These are phyloP conservation scores for Ichneumon xanthorius DNA, from an alignment of 2,888 invertebrate species.

Conservation along the genomic window DNA sequence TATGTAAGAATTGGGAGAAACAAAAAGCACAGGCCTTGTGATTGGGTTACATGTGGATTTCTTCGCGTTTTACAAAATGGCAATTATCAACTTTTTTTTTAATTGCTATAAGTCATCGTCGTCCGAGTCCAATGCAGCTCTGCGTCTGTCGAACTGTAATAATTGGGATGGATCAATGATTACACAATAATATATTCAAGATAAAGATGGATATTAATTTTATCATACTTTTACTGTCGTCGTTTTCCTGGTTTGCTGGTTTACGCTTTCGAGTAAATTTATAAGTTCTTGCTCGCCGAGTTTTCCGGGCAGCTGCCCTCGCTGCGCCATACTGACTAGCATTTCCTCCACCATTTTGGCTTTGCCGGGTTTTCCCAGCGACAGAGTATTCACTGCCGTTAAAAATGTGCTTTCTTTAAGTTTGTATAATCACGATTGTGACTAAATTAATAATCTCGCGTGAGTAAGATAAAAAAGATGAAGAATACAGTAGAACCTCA, in stretches of 20 bases:
- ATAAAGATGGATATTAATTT: background rate
- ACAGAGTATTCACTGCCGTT: conserved; percentile 94
- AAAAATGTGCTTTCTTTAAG: conserved; percentile 26
- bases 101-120: conserved; percentile 86
- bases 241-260: conserved; percentile 91
- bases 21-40: background rate
- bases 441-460: background rate
- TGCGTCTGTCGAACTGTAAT: conserved; percentile 93
- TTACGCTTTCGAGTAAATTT: conserved; percentile 93
- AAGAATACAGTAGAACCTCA: too few relatives aligned
- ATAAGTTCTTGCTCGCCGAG: conserved; percentile 95
- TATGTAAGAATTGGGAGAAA: background rate
- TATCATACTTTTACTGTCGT: conserved; percentile 91
- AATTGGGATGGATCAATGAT: conserved; percentile 41
- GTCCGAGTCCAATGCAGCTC: conserved; percentile 95
- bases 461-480: too few relatives aligned
- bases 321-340: conserved; percentile 97
- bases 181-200: background rate
- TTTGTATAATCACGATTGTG: background rate
- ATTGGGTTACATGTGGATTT: background rate
- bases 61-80: conserved; percentile 24
- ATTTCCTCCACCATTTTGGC: conserved; percentile 97
- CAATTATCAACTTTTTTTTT: conserved; percentile 36
- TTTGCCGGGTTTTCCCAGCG: conserved; percentile 98
- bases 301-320: conserved; percentile 94